Conservation (phyloP, 2,888 invertebrate genomes). For the Harpagoxenus sublaevis region DNA sequence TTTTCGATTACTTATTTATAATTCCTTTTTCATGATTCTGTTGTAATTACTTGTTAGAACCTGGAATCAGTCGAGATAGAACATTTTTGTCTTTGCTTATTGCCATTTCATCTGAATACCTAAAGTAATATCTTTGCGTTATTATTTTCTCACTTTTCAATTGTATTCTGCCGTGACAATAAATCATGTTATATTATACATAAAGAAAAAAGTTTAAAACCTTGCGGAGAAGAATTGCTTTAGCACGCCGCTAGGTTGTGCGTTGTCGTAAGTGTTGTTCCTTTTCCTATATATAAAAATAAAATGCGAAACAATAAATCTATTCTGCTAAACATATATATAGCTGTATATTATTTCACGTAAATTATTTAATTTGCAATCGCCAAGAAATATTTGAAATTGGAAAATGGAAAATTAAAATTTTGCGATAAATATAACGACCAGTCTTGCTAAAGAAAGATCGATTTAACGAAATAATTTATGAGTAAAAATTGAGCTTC, state of each 20-base stretch:
- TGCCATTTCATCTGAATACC: constrained; percentile 70
- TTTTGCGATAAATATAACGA: not conserved
- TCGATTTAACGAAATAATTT: not conserved
- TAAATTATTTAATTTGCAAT: not conserved
- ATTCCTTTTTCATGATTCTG: not conserved
- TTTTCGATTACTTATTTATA: not conserved
- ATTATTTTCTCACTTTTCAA: not conserved
- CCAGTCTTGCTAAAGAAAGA: not conserved
- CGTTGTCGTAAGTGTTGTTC: constrained; percentile 79
- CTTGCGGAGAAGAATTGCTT: constrained; percentile 82
- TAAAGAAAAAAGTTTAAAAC: constrained; percentile 63
- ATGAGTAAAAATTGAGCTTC: not conserved
- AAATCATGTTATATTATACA: not conserved
- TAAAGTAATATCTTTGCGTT: constrained; percentile 26
- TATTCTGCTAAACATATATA: not conserved
- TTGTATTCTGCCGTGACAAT: not conserved
- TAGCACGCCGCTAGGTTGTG: constrained; percentile 76
- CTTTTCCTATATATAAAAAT: constrained; percentile 75
- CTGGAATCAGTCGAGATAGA: constrained; percentile 78
- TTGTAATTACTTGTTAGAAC: constrained; percentile 65
- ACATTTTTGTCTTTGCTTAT: constrained; percentile 78
- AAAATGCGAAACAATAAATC: not conserved
- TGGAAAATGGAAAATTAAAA: not conserved
- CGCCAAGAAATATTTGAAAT: not conserved
- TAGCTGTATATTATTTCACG: not conserved